These are phyloP conservation scores for Malthinus flaveolus DNA, from an alignment of 2,888 invertebrate species.

Conservation along the genomic window DNA sequence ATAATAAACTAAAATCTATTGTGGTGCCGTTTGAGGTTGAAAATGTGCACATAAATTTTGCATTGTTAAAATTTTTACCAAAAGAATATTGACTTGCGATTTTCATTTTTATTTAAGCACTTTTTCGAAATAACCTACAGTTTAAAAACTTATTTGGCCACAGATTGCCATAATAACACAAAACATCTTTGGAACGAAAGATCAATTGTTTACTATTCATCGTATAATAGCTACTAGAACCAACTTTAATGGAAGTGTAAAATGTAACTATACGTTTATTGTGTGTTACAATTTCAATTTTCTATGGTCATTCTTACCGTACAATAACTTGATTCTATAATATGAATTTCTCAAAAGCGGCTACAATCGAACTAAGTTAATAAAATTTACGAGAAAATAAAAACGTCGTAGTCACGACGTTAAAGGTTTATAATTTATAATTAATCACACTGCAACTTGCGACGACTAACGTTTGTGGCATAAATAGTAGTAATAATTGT, in stretches of 20 bases:
- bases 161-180: constrained; percentile 42
- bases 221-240: not conserved
- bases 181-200: constrained; percentile 31
- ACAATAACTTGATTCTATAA: not conserved
- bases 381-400: no score
- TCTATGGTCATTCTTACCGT: constrained; percentile 7
- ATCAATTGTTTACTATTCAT: constrained; percentile 1
- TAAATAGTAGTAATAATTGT: no score
- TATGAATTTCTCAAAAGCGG: no score
- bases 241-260: constrained; percentile 12
- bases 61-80: constrained; percentile 29
- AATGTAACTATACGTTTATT: constrained; percentile 8
- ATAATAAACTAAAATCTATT: constrained; percentile 38
- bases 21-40: constrained; percentile 49
- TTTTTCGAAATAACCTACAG: constrained; percentile 12
- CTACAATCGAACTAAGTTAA: no score
- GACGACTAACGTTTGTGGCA: no score
- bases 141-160: constrained; percentile 42
- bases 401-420: no score
- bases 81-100: constrained; percentile 25
- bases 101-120: constrained; percentile 15
- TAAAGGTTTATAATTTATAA: no score
- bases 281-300: not conserved
- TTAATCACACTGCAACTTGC: no score
- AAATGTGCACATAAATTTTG: constrained; percentile 46